phyloP scores from a whole-genome alignment of 2,888 invertebrate species.

The Drosophila siamana region DNA sequence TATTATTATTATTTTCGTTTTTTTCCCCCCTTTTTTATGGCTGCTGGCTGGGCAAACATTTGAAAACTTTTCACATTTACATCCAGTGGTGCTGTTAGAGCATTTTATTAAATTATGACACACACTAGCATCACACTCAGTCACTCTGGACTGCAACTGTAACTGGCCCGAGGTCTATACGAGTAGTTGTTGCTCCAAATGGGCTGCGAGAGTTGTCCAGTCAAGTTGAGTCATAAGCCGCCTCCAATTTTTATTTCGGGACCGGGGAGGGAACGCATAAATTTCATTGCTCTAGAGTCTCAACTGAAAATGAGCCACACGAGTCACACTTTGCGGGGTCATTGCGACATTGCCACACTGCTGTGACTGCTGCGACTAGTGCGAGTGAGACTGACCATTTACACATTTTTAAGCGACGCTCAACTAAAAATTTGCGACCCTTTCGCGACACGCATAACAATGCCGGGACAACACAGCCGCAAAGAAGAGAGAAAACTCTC shows the following conservation, averaged over 20 bases:
- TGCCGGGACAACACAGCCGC: conserved; percentile 18
- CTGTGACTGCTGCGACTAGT: no score
- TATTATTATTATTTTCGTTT: conserved; percentile 23
- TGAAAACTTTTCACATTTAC: conserved; percentile 80
- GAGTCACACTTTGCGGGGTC: conserved; percentile 52
- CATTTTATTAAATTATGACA: conserved; percentile 79
- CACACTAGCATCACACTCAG: conserved; percentile 33
- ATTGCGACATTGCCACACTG: conserved; percentile 3
- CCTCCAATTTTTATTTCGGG: conserved; percentile 48
- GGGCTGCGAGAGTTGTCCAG: conserved; percentile 4
- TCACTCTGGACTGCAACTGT: conserved; percentile 15
- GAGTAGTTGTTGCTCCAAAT: not conserved
- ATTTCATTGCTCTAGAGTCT: conserved; percentile 55
- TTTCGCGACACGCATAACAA: conserved; percentile 74
- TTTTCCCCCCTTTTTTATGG: conserved; percentile 29
- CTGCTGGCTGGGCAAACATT: conserved; percentile 69
- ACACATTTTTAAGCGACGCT: conserved; percentile 32
- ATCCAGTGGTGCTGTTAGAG: conserved; percentile 76
- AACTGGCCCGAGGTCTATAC: conserved; percentile 10
- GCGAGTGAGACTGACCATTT: conserved; percentile 53
- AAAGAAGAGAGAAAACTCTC: not conserved
- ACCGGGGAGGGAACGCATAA: conserved; percentile 60
- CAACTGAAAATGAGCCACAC: conserved; percentile 72
- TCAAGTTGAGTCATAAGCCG: conserved; percentile 36
- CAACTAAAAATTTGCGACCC: conserved; percentile 65